These are phyloP conservation scores for Whitmania pigra DNA, from an alignment of 1,140 invertebrate genomes.

Conservation along the genomic window DNA sequence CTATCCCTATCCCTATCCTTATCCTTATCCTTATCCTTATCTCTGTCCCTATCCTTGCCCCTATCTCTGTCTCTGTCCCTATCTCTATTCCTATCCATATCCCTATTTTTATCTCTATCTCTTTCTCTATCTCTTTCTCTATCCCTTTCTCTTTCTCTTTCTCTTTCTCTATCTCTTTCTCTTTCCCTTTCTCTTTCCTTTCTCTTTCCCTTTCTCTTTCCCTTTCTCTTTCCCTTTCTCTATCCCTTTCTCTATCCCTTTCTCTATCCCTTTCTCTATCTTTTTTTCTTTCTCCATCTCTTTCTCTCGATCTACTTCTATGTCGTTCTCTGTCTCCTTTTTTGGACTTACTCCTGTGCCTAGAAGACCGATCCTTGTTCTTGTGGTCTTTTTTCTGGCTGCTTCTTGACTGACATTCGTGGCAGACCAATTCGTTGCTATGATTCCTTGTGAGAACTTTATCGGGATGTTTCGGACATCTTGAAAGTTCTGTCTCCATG, in stretches of 20 bases:
- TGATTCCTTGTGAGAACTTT: neutral
- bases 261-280: too few relatives aligned
- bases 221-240: too few relatives aligned
- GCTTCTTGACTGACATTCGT: neutral
- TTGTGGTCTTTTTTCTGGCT: neutral
- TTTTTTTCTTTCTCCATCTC: neutral
- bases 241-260: too few relatives aligned
- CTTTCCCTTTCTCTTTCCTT: neutral
- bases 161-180: slow-evolving; percentile 7
- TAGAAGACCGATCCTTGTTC: neutral
- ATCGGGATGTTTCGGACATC: neutral
- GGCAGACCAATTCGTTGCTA: neutral
- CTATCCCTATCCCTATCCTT: too few relatives aligned
- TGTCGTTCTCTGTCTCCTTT: neutral
- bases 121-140: slow-evolving; percentile 7
- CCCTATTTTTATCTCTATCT: slow-evolving; percentile 1
- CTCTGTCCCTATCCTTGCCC: neutral
- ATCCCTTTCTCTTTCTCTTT: slow-evolving; percentile 6
- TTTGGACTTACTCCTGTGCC: neutral
- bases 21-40: too few relatives aligned
- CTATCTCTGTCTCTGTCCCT: neutral
- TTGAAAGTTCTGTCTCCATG: too few relatives aligned
- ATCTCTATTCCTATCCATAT: neutral
- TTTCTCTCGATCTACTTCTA: neutral
- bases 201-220: too few relatives aligned